Evolutionary conservation across 2,797 vertebrate species (phyloP), one percentile per base, ranked within the genome.

Genomic region (Urosaurus nigricauda): DNA sequence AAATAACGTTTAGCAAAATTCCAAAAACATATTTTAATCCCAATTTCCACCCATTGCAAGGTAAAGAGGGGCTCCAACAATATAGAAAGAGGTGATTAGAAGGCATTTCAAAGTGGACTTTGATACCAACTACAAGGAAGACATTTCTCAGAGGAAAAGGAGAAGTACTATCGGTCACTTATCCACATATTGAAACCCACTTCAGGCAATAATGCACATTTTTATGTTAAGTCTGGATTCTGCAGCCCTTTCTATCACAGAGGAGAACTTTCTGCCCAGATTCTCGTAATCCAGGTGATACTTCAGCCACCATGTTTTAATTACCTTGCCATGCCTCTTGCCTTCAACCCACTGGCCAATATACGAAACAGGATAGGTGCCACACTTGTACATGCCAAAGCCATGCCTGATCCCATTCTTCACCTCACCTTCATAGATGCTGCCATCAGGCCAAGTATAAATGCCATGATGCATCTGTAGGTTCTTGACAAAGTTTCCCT

Each of bases 401-500:
- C 98, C 98, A 0, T 99, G 97, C 80, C 98, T 97, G 60, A 98
- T 16, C 78, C 98, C 97, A 0, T 96, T 94, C 35, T 86, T 53
- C 82, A 99, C 95, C 0, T 98, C 95, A 0, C 99, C 99, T 63
- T 97, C 94, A 0, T 98, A 99, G 2, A 91, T 91, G 93, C 98
- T 98, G 93, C 98, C 97, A n/a, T 98, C 97, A 0, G 86, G 96
- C 98, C 98, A 99, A 0, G 95, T 98, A 51, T 98, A 99, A 58
- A 19, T 4, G 1, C 98, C 98, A 2, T 91, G 92, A 77, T 97
- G 96, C 95, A 92, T 97, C 6, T 96, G 97, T 32, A 96, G 87
- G 63, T 99, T 99, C 92, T 94, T 95, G 89, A 95, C 93, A 95
- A 99, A 99, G 0, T 97, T 96, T 24, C 98, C 99, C 99, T 99